Conservation (phyloP, 2,888 invertebrate genomes). For the Ophion ventricosus region DNA sequence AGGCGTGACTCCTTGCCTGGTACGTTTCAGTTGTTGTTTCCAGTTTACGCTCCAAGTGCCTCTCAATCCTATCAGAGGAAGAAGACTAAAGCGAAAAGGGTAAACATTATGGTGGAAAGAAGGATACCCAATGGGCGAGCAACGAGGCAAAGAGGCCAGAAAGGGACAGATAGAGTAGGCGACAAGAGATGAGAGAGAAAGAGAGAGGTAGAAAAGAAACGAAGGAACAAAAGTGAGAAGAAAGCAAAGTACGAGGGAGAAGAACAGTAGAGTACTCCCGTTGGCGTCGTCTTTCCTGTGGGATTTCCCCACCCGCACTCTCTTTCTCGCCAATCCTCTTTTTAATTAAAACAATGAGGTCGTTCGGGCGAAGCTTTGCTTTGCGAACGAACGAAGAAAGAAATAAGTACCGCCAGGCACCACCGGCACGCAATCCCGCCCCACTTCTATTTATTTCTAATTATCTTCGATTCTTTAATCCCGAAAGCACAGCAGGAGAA, state of each 20-base stretch:
- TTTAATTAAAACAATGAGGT: conserved; percentile 83
- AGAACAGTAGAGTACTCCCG: conserved; percentile 46
- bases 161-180: background rate
- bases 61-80: conserved; percentile 81
- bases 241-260: conserved; percentile 47
- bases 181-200: conserved; percentile 1
- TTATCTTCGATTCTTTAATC: conserved; percentile 82
- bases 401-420: conserved; percentile 63
- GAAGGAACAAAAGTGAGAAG: conserved; percentile 51
- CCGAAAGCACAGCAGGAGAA: conserved; percentile 57
- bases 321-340: conserved; percentile 67
- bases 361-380: conserved; percentile 68
- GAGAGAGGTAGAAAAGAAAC: conserved; percentile 36
- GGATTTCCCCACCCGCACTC: conserved; percentile 69
- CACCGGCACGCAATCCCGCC: conserved; percentile 36
- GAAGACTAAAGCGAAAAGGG: conserved; percentile 65
- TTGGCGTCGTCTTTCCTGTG: conserved; percentile 71
- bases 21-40: conserved; percentile 81
- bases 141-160: background rate
- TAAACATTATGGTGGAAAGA: conserved; percentile 28
- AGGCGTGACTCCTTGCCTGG: conserved; percentile 77
- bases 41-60: conserved; percentile 81
- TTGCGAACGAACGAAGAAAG: conserved; percentile 66
- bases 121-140: background rate
- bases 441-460: conserved; percentile 82